These are phyloP conservation scores for Mycalesis mineus DNA, from an alignment of 2,888 invertebrate genomes.

Conservation along the genomic window DNA sequence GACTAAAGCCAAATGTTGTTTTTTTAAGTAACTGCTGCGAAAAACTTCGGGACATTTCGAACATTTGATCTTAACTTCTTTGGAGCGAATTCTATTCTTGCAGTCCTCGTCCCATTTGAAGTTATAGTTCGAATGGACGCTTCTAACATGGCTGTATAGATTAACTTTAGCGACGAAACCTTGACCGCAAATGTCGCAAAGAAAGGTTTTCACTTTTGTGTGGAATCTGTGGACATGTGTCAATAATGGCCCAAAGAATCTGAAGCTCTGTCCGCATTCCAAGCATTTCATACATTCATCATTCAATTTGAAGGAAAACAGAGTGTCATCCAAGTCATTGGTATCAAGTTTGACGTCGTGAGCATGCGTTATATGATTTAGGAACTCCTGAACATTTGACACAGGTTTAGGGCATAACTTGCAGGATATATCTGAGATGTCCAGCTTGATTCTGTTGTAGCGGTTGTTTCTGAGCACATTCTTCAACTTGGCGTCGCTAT, in stretches of 20 bases:
- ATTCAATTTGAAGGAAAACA: conserved; percentile 42
- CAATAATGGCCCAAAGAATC: conserved; percentile 47
- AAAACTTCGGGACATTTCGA: conserved; percentile 54
- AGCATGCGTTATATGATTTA: conserved; percentile 35
- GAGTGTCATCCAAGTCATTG: conserved; percentile 27
- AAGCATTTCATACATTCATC: conserved; percentile 46
- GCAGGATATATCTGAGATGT: conserved; percentile 45
- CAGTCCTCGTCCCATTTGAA: conserved; percentile 34
- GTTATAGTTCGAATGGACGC: conserved; percentile 39
- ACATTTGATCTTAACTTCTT: conserved; percentile 36
- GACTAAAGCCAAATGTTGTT: conserved; percentile 52
- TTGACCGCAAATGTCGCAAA: conserved; percentile 57
- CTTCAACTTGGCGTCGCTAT: conserved; percentile 37
- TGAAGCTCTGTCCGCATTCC: conserved; percentile 45
- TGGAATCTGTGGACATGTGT: conserved; percentile 45
- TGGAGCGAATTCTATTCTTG: not conserved
- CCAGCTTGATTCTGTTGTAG: conserved; percentile 42
- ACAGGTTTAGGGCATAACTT: conserved; percentile 40
- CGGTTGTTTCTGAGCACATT: conserved; percentile 32
- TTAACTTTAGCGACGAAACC: conserved; percentile 50
- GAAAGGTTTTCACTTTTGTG: conserved; percentile 34
- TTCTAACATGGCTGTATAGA: conserved; percentile 49
- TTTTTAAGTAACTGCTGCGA: conserved; percentile 48
- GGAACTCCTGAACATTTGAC: conserved; percentile 36
- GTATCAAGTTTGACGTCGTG: conserved; percentile 37